Base-by-base conservation (phyloP, 1,140 invertebrate species). In the Homalodisca vitripennis region DNA sequence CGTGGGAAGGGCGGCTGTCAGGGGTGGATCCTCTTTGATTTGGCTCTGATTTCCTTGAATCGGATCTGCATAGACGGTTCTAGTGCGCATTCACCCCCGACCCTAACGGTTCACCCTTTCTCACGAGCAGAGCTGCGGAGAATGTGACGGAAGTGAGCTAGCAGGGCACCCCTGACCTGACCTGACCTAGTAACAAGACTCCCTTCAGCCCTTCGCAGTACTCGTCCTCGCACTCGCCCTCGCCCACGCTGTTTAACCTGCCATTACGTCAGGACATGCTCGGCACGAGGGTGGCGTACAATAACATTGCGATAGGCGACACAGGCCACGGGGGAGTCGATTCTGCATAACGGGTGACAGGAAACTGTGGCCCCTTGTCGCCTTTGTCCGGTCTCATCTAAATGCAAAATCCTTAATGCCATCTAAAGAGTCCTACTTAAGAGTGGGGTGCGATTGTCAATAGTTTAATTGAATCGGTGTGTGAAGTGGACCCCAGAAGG, bases 11-110 rank as follows among this genome's bases (percentile, higher is more conserved):
- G 6, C 34, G 34, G 6, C n/a, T n/a, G n/a, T n/a, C n/a, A n/a
- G 34, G 34, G 17, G 55, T 13, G 55, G 55, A 60, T 60, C 14
- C 10, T 60, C 55, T 27, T 27, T 60, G 55, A 60, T 60, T 29
- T 24, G 26, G 14, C 55, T 60, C 55, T 24, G 14, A 29, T 60
- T 60, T 60, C 55, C 55, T 60, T 22, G 48, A 29, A 60, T 60
- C 27, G 55, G 27, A 60, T 60, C 55, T 60, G 55, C 55, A 60
- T 60, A 60, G 55, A 60, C 48, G n/a, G n/a, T n/a, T n/a, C n/a
- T n/a, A n/a, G n/a, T n/a, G n/a, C n/a, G n/a, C n/a, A n/a, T n/a
- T n/a, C n/a, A n/a, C n/a, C 6, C 48, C 48, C 20, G 6, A 22
- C 48, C 48, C 55, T 60, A 60, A 60, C 55, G 55, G 55, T 60